phyloP scores from a whole-genome alignment of 2,797 vertebrate species.

The Furcifer pardalis region DNA sequence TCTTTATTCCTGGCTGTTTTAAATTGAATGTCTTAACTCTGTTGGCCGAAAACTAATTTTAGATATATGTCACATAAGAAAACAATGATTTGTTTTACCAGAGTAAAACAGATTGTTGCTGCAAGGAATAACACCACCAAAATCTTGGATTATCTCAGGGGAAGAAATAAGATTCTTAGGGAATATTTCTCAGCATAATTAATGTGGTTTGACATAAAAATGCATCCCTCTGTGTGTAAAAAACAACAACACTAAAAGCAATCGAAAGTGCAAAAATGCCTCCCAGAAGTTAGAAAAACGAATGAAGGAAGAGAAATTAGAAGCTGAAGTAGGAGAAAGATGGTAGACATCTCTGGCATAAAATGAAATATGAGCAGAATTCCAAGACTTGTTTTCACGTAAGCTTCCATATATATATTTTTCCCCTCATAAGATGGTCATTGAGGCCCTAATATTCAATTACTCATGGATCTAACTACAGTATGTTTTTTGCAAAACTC shows the following conservation, averaged over 20 bases:
- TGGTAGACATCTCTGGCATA: background rate
- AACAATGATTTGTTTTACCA: background rate
- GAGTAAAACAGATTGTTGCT: background rate
- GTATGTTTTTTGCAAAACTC: background rate
- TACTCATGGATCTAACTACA: background rate
- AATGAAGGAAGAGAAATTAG: too few species aligned
- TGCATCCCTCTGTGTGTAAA: background rate
- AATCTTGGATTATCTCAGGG: background rate
- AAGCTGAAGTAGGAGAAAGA: background rate
- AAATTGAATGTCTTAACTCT: background rate
- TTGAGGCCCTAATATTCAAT: background rate
- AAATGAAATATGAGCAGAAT: background rate
- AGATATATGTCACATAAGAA: background rate
- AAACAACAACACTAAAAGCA: background rate
- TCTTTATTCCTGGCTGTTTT: background rate
- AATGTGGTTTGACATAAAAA: constrained; percentile 11
- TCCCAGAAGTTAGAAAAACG: background rate
- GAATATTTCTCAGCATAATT: constrained; percentile 17
- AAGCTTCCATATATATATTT: background rate
- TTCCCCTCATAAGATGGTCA: background rate
- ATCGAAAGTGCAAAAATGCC: background rate
- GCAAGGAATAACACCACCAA: constrained; percentile 28
- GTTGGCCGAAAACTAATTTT: constrained; percentile 1
- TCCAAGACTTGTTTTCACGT: background rate
- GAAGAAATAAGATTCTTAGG: constrained; percentile 13